phyloP scores from a whole-genome alignment of 2,888 invertebrate genomes.

The Allygus modestus region DNA sequence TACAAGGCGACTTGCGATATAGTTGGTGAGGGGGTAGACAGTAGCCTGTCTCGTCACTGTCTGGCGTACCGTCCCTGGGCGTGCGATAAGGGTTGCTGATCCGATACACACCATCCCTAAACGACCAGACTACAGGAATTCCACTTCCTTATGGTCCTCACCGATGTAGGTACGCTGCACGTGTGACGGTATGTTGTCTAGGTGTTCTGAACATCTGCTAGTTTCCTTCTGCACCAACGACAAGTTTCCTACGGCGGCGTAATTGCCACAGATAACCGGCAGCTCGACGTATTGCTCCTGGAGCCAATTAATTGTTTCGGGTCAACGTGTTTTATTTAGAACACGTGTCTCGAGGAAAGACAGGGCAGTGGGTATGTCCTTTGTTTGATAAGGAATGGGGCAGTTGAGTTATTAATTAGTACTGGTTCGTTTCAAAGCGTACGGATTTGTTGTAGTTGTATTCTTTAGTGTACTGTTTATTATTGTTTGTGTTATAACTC shows the following conservation, averaged over 20 bases:
- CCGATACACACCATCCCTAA: too few relatives aligned
- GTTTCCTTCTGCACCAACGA: conserved; percentile 45
- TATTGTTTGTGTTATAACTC: too few relatives aligned
- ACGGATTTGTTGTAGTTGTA: neutral
- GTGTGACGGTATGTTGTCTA: neutral
- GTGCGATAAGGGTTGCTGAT: too few relatives aligned
- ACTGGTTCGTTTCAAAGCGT: conserved; percentile 1
- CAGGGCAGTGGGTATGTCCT: conserved; percentile 6
- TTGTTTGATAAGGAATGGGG: conserved; percentile 21
- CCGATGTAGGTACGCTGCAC: neutral
- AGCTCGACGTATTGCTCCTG: conserved; percentile 18
- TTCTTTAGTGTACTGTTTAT: too few relatives aligned
- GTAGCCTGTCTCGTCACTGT: too few relatives aligned
- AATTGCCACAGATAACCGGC: conserved; percentile 40
- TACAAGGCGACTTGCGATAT: too few relatives aligned
- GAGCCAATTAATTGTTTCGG: conserved; percentile 54
- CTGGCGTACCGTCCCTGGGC: too few relatives aligned
- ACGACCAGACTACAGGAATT: too few relatives aligned
- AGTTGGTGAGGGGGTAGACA: too few relatives aligned
- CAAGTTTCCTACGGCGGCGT: conserved; percentile 43
- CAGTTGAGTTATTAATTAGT: conserved; percentile 37
- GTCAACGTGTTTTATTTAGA: conserved; percentile 42
- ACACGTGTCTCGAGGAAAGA: conserved; percentile 10
- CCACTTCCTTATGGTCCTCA: conserved; percentile 5
- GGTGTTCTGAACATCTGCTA: conserved; percentile 50